These are phyloP conservation scores for Criorhina ranunculi DNA, from an alignment of 2,888 invertebrate genomes.

Conservation along the genomic window DNA sequence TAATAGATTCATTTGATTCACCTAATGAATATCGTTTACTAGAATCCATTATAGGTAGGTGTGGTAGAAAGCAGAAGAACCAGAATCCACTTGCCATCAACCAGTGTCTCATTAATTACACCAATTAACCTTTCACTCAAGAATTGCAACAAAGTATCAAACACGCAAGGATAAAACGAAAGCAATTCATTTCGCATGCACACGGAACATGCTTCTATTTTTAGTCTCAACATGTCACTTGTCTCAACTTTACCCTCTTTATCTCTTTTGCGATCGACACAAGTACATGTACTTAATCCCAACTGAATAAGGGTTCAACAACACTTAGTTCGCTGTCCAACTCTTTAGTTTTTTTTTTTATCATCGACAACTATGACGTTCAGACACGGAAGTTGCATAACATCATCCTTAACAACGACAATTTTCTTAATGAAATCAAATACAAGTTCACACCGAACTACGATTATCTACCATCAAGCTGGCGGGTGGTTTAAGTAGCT, in stretches of 20 bases:
- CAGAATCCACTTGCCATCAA: too few relatives aligned
- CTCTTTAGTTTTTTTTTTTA: constrained; percentile 52
- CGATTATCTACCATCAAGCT: constrained; percentile 52
- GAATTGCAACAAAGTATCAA: too few relatives aligned
- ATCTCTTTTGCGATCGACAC: not conserved
- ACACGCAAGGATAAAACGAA: too few relatives aligned
- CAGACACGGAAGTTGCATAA: constrained; percentile 52
- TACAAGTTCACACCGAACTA: constrained; percentile 41
- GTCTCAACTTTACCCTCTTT: not conserved
- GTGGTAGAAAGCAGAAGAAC: too few relatives aligned
- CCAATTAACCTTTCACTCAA: too few relatives aligned
- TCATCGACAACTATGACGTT: constrained; percentile 13
- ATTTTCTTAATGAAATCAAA: constrained; percentile 55
- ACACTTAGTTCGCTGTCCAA: constrained; percentile 36
- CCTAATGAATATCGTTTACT: too few relatives aligned
- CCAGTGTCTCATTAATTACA: too few relatives aligned
- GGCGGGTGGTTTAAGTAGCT: not conserved
- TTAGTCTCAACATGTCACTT: not conserved
- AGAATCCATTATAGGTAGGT: too few relatives aligned
- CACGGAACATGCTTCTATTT: not conserved
- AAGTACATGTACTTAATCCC: not conserved
- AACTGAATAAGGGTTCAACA: constrained; percentile 33
- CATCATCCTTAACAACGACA: constrained; percentile 42
- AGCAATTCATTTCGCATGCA: not conserved
- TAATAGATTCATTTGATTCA: too few relatives aligned